Conservation (phyloP, 2,888 invertebrate species). For the Aromia moschata region DNA sequence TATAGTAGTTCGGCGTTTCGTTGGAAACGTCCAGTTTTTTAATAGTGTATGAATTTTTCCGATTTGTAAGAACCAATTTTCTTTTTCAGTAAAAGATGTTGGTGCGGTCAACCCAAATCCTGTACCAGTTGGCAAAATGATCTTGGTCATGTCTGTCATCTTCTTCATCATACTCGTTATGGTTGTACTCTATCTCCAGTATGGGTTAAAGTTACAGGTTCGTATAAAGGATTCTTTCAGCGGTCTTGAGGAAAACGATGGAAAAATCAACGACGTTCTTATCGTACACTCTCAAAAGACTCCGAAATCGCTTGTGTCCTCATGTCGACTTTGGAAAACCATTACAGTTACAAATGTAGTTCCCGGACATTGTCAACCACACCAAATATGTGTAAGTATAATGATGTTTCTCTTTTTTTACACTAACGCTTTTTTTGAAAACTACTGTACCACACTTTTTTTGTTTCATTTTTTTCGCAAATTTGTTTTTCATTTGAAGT, state of each 20-base stretch:
- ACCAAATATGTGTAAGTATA: constrained; percentile 50
- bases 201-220: constrained; percentile 63
- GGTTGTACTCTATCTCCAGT: constrained; percentile 66
- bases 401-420: constrained; percentile 1
- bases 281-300: constrained; percentile 74
- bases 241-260: constrained; percentile 63
- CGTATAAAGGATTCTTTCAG: constrained; percentile 65
- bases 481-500: no score
- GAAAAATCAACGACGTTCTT: constrained; percentile 70
- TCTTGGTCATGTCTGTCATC: constrained; percentile 64
- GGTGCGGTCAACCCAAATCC: constrained; percentile 57
- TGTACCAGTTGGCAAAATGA: constrained; percentile 69
- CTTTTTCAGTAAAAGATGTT: constrained; percentile 56
- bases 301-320: constrained; percentile 70
- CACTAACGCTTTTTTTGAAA: no score
- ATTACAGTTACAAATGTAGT: constrained; percentile 72
- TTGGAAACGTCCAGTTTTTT: no score
- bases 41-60: no score
- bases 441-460: no score
- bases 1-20: no score
- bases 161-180: constrained; percentile 65
- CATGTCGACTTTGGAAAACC: constrained; percentile 70
- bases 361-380: constrained; percentile 59
- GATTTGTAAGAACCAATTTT: no score
- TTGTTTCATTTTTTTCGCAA: no score